Evolutionary conservation across 2,113 vertebrate genomes (phyloP), one percentile per base, ranked within the genome.

Genomic region (Crotalus horridus): DNA sequence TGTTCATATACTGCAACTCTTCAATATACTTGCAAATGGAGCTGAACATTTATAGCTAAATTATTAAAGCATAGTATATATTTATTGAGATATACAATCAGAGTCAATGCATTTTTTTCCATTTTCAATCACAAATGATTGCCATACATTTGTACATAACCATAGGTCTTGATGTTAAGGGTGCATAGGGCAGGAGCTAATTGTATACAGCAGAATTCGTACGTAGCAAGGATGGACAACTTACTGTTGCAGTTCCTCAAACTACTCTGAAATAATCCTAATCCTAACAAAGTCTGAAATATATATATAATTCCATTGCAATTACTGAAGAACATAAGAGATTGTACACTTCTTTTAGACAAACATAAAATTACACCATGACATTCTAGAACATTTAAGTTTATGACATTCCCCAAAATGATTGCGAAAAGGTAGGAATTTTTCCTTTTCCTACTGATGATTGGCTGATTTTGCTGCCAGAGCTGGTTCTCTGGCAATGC

Each of bases 31-130:
- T 96, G 93, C 39, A 94, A 6, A 96, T 95, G 93, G 29, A 94
- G 93, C 24, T 95, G 95, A 95, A 95, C 56, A 91, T 97, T 96
- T 97, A 95, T 94, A 92, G 89, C 92, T 93, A 88, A 92, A 94
- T 95, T 95, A 97, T 94, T 97, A 96, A 97, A 95, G 53, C 95
- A 46, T 94, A 95, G 55, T 59, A 96, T 95, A 96, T 96, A 96
- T 96, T 97, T 97, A 94, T 86, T 90, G 91, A 94, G 69, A 91
- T 46, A 93, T 95, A 96, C 89, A 48, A 94, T 92, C 48, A 33
- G 93, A 86, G 91, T 95, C 87, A 90, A 33, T 90, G 96, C 95
- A 90, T 94, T 96, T 94, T 56, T 29, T 95, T 89, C 58, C 54
- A 74, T 96, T 93, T 87, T 91, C 48, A 95, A 15, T 94, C 1